Percentiles rank a stretch among this genome's conserved stretches.
phyloP scores from a whole-genome alignment of 2,888 invertebrate genomes.

The Tenthredo scrophulariae region DNA sequence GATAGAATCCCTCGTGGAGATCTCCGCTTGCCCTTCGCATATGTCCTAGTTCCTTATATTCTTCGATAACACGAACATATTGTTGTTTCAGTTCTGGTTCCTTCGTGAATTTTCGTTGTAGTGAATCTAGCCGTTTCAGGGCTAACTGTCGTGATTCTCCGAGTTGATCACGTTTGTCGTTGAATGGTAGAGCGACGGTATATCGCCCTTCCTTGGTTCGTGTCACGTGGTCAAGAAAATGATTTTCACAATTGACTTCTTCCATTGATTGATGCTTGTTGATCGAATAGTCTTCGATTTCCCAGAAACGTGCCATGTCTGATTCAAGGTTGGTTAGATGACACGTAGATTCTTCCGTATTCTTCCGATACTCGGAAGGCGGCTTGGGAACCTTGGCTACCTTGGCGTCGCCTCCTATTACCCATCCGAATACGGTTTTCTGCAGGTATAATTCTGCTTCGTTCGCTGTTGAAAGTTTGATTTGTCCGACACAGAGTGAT shows the following conservation, averaged over 20 bases:
- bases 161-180: background rate
- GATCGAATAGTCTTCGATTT: background rate
- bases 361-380: background rate
- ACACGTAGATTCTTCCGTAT: background rate
- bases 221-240: slow-evolving; percentile 57
- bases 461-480: background rate
- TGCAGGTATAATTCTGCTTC: slow-evolving; percentile 52
- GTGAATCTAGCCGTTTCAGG: background rate
- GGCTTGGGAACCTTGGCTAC: background rate
- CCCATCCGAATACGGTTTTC: slow-evolving; percentile 58
- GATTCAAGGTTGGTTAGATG: background rate
- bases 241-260: slow-evolving; percentile 58
- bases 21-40: background rate
- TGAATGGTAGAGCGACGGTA: slow-evolving; percentile 59
- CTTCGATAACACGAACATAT: background rate
- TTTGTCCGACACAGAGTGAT: background rate
- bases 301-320: slow-evolving; percentile 11
- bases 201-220: slow-evolving; percentile 57
- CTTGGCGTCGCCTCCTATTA: slow-evolving; percentile 52
- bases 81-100: background rate
- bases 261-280: slow-evolving; percentile 41
- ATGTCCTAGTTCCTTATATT: slow-evolving; percentile 12
- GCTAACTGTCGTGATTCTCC: background rate
- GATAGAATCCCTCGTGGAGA: background rate
- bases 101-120: background rate